phyloP scores from a whole-genome alignment of 2,888 invertebrate genomes.

The Oegoconia quadripuncta region DNA sequence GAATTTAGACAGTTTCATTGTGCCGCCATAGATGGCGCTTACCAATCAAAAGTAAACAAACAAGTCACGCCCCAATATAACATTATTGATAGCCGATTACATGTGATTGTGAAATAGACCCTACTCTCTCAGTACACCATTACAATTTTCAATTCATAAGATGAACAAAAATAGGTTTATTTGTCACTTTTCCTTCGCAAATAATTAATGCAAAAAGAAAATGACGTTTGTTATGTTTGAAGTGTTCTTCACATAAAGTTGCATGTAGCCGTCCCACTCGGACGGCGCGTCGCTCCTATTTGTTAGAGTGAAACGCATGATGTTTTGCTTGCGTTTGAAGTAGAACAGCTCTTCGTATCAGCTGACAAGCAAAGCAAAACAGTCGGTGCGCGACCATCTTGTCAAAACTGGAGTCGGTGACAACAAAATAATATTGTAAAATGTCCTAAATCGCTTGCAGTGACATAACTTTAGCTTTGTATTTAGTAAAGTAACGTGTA shows the following conservation, averaged over 20 bases:
- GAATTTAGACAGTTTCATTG: slow-evolving; percentile 14
- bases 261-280: slow-evolving; percentile 38
- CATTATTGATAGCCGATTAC: slow-evolving; percentile 46
- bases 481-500: slow-evolving; percentile 66
- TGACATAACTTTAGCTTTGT: slow-evolving; percentile 66
- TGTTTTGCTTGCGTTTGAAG: slow-evolving; percentile 43
- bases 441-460: slow-evolving; percentile 71
- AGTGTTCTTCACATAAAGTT: slow-evolving; percentile 46
- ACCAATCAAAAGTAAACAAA: slow-evolving; percentile 14
- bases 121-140: slow-evolving; percentile 35
- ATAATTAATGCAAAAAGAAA: slow-evolving; percentile 62
- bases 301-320: slow-evolving; percentile 37
- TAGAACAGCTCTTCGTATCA: slow-evolving; percentile 71
- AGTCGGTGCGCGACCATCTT: slow-evolving; percentile 81
- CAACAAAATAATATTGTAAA: slow-evolving; percentile 77
- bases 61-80: slow-evolving; percentile 65
- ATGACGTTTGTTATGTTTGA: slow-evolving; percentile 63
- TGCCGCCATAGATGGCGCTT: slow-evolving; percentile 51
- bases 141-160: slow-evolving; percentile 63
- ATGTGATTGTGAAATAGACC: slow-evolving; percentile 69
- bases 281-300: slow-evolving; percentile 20
- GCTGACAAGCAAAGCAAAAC: slow-evolving; percentile 81
- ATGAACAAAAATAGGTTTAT: slow-evolving; percentile 38
- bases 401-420: slow-evolving; percentile 77
- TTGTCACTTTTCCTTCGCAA: slow-evolving; percentile 55